Evolutionary conservation across 1,140 invertebrate species (phyloP).

Genomic region (Phthorimaea operculella): DNA sequence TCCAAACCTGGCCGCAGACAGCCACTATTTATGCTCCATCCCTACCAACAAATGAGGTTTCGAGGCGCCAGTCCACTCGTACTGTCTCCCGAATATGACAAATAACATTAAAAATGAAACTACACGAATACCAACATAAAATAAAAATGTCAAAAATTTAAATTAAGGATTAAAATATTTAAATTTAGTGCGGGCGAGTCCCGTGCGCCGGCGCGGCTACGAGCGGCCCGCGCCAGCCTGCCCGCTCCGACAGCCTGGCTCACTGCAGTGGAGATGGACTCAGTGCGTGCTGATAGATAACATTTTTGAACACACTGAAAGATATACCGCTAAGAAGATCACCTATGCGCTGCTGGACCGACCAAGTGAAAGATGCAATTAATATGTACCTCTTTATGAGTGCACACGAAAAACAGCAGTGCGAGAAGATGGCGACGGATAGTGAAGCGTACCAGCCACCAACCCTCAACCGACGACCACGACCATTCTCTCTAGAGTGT

Average conservation of each 20-base stretch:
- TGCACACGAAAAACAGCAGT: too few species aligned
- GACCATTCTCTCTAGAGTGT: too few species aligned
- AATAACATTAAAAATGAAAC: conserved; percentile 66
- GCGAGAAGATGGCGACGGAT: too few species aligned
- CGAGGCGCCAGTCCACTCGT: conserved; percentile 49
- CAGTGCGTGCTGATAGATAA: neutral
- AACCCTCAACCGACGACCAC: too few species aligned
- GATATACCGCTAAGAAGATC: too few species aligned
- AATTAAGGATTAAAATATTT: conserved; percentile 69
- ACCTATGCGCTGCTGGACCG: too few species aligned
- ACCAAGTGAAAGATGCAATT: too few species aligned
- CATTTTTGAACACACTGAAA: too few species aligned
- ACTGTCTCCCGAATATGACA: conserved; percentile 60
- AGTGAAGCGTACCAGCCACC: too few species aligned
- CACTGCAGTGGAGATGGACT: conserved; percentile 25
- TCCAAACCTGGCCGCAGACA: conserved; percentile 5
- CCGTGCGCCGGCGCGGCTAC: conserved; percentile 28
- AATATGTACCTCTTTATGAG: too few species aligned
- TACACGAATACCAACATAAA: conserved; percentile 67
- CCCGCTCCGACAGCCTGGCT: conserved; percentile 9
- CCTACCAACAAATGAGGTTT: conserved; percentile 23
- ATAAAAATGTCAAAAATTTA: conserved; percentile 69
- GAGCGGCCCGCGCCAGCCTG: conserved; percentile 17
- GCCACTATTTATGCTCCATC: conserved; percentile 21
- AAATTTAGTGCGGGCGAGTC: conserved; percentile 64